phyloP scores from a whole-genome alignment of 2,888 invertebrate genomes.

The Pyralis farinalis region DNA sequence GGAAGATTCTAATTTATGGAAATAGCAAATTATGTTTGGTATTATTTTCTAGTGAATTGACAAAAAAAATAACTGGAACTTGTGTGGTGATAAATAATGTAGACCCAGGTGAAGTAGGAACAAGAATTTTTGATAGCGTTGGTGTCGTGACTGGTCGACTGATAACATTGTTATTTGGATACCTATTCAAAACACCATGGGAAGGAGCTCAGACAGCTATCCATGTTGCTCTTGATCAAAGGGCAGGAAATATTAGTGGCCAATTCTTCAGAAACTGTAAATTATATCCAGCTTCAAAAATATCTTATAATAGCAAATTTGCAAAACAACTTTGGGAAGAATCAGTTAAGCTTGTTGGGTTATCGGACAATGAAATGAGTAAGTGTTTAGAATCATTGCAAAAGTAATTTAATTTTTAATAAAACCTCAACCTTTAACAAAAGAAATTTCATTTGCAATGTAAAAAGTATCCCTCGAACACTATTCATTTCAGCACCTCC shows the following conservation, averaged over 20 bases:
- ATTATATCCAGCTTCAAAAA: no score
- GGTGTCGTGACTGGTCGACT: conserved; percentile 67
- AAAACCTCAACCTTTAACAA: no score
- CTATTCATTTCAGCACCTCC: no score
- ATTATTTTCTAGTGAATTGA: conserved; percentile 85
- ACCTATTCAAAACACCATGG: conserved; percentile 4
- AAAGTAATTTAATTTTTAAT: no score
- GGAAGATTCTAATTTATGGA: conserved; percentile 56
- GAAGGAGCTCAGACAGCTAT: conserved; percentile 19
- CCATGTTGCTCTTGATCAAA: conserved; percentile 21
- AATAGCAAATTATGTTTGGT: conserved; percentile 86
- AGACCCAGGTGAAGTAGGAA: conserved; percentile 91
- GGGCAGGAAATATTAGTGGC: conserved; percentile 24
- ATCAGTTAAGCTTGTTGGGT: no score
- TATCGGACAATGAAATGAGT: no score
- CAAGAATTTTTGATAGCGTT: conserved; percentile 82
- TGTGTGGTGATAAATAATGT: conserved; percentile 88
- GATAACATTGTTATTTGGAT: conserved; percentile 63
- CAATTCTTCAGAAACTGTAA: conserved; percentile 5
- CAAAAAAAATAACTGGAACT: conserved; percentile 80
- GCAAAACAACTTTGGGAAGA: no score
- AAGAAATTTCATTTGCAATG: no score
- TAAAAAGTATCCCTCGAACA: no score
- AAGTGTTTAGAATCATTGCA: no score
- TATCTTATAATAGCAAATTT: no score